Base-by-base conservation (phyloP, 1,140 invertebrate genomes). In the Trichonephila clavata region DNA sequence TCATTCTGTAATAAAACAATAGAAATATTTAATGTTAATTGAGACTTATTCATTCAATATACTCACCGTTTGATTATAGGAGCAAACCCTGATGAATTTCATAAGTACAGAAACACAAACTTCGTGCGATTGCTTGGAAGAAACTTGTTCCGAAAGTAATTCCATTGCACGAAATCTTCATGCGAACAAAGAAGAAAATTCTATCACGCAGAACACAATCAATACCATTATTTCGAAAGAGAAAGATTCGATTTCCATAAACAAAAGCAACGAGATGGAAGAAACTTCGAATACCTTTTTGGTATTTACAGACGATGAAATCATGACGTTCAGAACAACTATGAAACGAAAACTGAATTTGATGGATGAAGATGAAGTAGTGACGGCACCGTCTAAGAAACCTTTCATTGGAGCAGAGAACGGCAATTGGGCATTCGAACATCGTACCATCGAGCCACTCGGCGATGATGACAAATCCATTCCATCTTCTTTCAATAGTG, bases 331-430 rank as follows among this genome's bases (percentile, higher is more conserved):
- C 14, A 27, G 32, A n/a, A 24, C 83, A 59, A 7, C 13, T 10
- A 77, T 39, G 71, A 77, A 84, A 59, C 24, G 43, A 50, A 84
- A 84, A 59, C n/a, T 60, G 43, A 59, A 24, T 27, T 10, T 27
- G 83, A 84, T 84, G 20, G 43, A 59, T 84, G 81, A 84, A n/a
- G 81, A 84, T 59, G 83, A 84, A 50, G 50, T 57, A 24, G 24
- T 59, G 5, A 5, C 2, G 80, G 1, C 16, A 60, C 57, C 57
- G 14, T 14, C 71, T 20, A 84, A 84, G 59, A 84, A 50, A 60
- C 27, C n/a, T 3, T 20, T 27, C 13, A 18, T 20, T 27, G 8
- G 32, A 16, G 21, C 7, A 24, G 57, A 16, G 14, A 7, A 4
- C 43, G 8, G n/a, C 16, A 10, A 59, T 16, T 84, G 83, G 83